Base-by-base conservation (phyloP, 2,888 invertebrate species). In the Lysandra coridon region DNA sequence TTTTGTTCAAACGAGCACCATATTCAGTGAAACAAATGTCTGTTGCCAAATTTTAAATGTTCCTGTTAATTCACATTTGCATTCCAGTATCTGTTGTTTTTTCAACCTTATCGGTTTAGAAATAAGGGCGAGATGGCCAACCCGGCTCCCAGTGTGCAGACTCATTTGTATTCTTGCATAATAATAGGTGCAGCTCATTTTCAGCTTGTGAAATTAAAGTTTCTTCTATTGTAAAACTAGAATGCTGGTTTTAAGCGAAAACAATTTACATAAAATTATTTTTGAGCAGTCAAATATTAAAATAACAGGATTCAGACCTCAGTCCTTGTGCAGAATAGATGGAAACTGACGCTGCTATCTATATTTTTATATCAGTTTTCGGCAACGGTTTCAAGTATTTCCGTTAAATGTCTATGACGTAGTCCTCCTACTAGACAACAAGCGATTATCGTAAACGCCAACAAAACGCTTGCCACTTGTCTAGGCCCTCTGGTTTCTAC, bases 101-200 rank as follows among this genome's bases (percentile, higher is more conserved):
- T 69, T 69, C 2, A 69, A 69, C 69, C 14, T 69, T 37, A 69
- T 12, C 5, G 14, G 4, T 37, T 69, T 33, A 69, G 33, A 14
- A 69, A 69, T 69, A 69, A 69, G 33, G 69, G 33, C 30, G 30
- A 69, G 49, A 10, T 49, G 10, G 30, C 12, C 4, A 10, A 12
- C 3, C 10, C 12, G 10, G 30, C 33, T 33, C 14, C 33, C 69
- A 33, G 69, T 69, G 33, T 37, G 64, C 69, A 33, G 33, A 4
- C 33, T 69, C 14, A 69, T 69, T 69, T 69, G 69, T 69, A 69
- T 69, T 69, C 33, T 37, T 69, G 69, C 69, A 33, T 69, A 69
- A 33, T 69, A 69, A 33, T 69, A 30, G 1, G 17, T 37, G 30
- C 69, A 69, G 69, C 69, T 69, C 69, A 69, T 69, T 69, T 69